These are phyloP conservation scores for Chrosomus eos DNA, from an alignment of 2,797 vertebrate species.

Conservation along the genomic window DNA sequence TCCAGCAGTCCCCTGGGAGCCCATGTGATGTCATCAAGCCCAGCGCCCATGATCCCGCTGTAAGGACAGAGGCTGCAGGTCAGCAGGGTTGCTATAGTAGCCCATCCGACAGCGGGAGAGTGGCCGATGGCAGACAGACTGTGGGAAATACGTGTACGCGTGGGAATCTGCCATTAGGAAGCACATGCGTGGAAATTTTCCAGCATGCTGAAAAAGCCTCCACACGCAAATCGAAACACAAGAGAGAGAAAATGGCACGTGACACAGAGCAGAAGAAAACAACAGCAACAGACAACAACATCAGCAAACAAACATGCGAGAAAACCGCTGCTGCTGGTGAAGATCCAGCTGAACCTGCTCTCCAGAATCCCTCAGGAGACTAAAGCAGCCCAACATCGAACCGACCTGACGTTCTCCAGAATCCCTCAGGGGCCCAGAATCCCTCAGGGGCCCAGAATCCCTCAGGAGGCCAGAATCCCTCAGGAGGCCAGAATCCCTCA, in stretches of 20 bases:
- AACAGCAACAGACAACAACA: neutral
- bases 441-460: no score
- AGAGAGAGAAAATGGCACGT: slow-evolving; percentile 62
- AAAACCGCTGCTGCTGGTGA: slow-evolving; percentile 79
- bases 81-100: slow-evolving; percentile 50
- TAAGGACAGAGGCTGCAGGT: slow-evolving; percentile 51
- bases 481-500: no score
- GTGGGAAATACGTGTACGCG: slow-evolving; percentile 71
- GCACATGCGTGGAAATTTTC: slow-evolving; percentile 63
- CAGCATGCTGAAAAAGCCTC: slow-evolving; percentile 71
- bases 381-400: slow-evolving; percentile 56
- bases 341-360: slow-evolving; percentile 85
- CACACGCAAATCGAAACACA: slow-evolving; percentile 78
- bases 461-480: no score
- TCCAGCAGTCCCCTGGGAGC: slow-evolving; percentile 71
- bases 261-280: neutral
- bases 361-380: slow-evolving; percentile 77
- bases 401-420: slow-evolving; percentile 22
- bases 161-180: slow-evolving; percentile 72
- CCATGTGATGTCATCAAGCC: slow-evolving; percentile 42
- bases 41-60: slow-evolving; percentile 64
- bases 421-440: no score
- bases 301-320: neutral
- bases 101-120: neutral
- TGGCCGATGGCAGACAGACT: slow-evolving; percentile 65